These are phyloP conservation scores for Eriocheir sinensis DNA, from an alignment of 1,140 invertebrate species.

Conservation along the genomic window DNA sequence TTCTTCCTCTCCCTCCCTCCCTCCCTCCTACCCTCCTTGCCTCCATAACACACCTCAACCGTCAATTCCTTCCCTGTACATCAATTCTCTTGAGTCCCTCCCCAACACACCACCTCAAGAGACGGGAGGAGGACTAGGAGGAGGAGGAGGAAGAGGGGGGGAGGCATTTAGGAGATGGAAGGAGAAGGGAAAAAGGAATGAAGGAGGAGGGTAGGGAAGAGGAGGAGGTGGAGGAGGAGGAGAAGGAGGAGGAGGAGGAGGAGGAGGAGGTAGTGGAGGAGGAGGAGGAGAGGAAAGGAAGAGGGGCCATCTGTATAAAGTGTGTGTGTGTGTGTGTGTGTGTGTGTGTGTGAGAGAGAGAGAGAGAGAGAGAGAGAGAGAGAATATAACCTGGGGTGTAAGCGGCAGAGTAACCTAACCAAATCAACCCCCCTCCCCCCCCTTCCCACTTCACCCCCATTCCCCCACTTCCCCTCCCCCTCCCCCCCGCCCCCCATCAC, in stretches of 20 bases:
- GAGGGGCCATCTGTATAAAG: background rate
- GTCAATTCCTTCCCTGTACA: background rate
- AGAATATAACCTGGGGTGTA: background rate
- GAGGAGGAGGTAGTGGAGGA: background rate
- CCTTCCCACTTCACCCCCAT: too few species aligned
- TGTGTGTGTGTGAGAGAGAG: background rate
- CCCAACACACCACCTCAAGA: background rate
- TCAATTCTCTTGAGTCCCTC: background rate
- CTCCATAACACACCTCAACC: background rate
- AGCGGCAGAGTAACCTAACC: too few species aligned
- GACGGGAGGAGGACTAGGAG: background rate
- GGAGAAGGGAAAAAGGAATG: too few species aligned
- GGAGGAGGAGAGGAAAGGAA: background rate
- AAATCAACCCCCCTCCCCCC: background rate
- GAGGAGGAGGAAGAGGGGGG: background rate
- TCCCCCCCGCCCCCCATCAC: too few species aligned
- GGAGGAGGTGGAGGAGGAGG: background rate
- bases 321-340: constrained; percentile 40
- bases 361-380: constrained; percentile 12
- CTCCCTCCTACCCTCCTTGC: constrained; percentile 6
- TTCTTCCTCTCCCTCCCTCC: background rate
- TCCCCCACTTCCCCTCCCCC: too few species aligned
- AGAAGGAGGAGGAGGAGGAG: background rate
- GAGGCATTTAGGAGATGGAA: too few species aligned
- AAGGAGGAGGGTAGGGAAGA: background rate